Percentiles rank a stretch among this genome's conserved stretches.
Conservation (phyloP, 1,140 invertebrate genomes). For the Carposina sasakii region DNA sequence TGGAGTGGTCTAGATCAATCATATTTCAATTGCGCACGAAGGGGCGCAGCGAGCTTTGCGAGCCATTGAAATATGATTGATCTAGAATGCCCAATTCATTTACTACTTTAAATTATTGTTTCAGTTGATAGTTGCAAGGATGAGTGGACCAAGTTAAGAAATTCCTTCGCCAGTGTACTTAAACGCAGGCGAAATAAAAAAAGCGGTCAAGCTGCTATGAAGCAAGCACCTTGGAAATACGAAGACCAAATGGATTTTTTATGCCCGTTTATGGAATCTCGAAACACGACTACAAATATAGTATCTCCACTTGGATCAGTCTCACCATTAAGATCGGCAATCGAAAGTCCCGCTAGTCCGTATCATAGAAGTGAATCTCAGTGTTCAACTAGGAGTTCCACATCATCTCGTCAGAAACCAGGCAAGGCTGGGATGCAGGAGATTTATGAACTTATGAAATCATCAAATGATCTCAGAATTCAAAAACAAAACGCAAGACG, state of each 20-base stretch:
- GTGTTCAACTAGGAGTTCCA: background rate
- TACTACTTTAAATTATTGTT: constrained; percentile 19
- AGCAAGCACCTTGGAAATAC: constrained; percentile 17
- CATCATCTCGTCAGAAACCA: constrained; percentile 1
- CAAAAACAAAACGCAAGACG: constrained; percentile 7
- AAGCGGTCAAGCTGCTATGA: constrained; percentile 22
- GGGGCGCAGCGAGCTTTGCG: too few relatives aligned
- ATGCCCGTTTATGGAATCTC: constrained; percentile 16
- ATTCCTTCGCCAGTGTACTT: constrained; percentile 13
- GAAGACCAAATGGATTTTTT: constrained; percentile 23
- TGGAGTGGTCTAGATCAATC: too few relatives aligned
- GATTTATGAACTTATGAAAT: constrained; percentile 19
- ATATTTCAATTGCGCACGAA: too few relatives aligned
- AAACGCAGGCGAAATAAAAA: constrained; percentile 19
- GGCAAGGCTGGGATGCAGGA: constrained; percentile 6
- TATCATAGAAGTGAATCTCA: background rate
- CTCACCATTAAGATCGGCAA: background rate
- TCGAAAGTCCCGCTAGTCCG: background rate
- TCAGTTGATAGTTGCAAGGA: constrained; percentile 18
- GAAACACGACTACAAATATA: constrained; percentile 13
- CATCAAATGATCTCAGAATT: constrained; percentile 11
- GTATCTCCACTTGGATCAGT: constrained; percentile 7
- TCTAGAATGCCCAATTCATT: too few relatives aligned
- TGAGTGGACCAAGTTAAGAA: constrained; percentile 19
- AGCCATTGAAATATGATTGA: too few relatives aligned